Conservation (phyloP, 2,113 vertebrate genomes). For the Vanacampus margaritifer region DNA sequence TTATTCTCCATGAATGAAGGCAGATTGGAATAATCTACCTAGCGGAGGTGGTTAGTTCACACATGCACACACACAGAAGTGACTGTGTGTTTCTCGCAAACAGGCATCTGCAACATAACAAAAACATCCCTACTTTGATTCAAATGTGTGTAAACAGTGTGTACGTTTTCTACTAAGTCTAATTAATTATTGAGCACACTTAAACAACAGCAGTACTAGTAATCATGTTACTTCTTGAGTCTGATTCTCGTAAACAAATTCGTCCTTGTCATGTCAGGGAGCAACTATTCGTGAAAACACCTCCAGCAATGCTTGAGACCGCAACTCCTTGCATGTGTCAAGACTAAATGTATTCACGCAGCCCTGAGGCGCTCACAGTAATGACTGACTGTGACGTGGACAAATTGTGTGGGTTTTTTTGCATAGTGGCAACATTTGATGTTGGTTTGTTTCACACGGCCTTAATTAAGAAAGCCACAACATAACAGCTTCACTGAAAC, state of each 20-base stretch:
- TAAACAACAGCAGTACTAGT: background rate
- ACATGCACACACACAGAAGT: background rate
- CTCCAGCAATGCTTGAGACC: background rate
- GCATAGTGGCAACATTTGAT: background rate
- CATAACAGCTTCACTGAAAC: background rate
- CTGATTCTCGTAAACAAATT: slow-evolving; percentile 2
- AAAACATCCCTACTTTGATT: background rate
- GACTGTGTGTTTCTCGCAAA: background rate
- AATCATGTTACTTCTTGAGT: background rate
- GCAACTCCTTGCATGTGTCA: background rate
- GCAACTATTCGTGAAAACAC: background rate
- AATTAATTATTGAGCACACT: background rate
- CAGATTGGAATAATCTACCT: slow-evolving; percentile 4
- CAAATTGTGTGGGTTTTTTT: background rate
- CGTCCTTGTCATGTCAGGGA: background rate
- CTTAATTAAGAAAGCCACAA: background rate
- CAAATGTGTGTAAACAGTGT: background rate
- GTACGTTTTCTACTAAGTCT: background rate
- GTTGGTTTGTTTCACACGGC: background rate
- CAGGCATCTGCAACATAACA: background rate
- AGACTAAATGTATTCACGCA: background rate
- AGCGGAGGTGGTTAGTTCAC: background rate
- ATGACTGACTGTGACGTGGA: background rate
- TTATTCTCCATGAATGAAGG: slow-evolving; percentile 16
- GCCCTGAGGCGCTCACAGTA: background rate